Conservation (phyloP, 1,140 invertebrate species). For the Drosophila tristis region DNA sequence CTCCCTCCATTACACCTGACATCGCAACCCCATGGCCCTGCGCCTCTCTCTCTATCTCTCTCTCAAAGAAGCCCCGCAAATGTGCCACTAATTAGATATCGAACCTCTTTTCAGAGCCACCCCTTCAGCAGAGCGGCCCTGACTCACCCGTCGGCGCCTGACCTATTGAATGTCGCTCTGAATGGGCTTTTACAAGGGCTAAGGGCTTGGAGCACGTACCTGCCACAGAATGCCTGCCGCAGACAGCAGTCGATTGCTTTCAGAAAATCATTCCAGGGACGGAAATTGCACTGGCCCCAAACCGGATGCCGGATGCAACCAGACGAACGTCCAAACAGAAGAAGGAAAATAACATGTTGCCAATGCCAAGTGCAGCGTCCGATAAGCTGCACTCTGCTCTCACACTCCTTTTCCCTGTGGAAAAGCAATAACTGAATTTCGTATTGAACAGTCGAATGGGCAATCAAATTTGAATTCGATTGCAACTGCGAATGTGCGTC, state of each 20-base stretch:
- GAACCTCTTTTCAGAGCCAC: conserved; percentile 19
- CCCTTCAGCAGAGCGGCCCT: conserved; percentile 26
- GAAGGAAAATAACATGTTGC: conserved; percentile 35
- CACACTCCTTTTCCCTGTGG: not conserved
- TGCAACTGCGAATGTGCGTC: conserved; percentile 19
- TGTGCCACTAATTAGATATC: conserved; percentile 54
- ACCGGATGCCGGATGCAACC: conserved; percentile 52
- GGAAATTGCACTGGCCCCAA: conserved; percentile 33
- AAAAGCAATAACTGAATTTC: conserved; percentile 26
- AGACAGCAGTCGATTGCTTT: too few species aligned
- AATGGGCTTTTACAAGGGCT: conserved; percentile 13
- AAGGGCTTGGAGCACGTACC: too few species aligned
- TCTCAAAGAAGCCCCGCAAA: conserved; percentile 25
- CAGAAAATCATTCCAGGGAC: conserved; percentile 19
- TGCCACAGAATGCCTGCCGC: too few species aligned
- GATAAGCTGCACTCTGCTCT: conserved; percentile 28
- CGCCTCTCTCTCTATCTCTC: not conserved
- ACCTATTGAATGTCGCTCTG: conserved; percentile 40
- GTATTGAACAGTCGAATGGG: conserved; percentile 24
- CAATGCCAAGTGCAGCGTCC: conserved; percentile 52
- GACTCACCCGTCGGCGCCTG: conserved; percentile 29
- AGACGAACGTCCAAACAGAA: conserved; percentile 24
- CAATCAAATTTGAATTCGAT: too few species aligned
- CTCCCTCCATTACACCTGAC: too few species aligned
- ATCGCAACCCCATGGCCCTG: not conserved